These are phyloP conservation scores for Dermochelys coriacea DNA, from an alignment of 2,797 vertebrate species.

Conservation along the genomic window DNA sequence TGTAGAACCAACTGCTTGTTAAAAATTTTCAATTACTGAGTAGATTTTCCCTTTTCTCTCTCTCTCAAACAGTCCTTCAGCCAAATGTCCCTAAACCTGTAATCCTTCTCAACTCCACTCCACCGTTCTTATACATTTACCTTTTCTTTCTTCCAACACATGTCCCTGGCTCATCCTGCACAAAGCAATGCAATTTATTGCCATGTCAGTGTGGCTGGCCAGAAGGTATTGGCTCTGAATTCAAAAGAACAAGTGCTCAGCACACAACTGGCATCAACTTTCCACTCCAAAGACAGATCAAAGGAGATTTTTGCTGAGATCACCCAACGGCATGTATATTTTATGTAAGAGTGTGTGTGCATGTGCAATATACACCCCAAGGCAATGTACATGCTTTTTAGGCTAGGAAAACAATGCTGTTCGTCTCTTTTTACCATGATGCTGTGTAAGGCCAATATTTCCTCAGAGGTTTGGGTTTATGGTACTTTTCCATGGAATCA, in stretches of 20 bases:
- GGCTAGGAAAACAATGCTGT: not conserved
- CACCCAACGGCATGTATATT: not conserved
- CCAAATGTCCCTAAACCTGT: not conserved
- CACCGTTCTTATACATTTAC: not conserved
- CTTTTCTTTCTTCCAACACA: not conserved
- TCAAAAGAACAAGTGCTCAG: not conserved
- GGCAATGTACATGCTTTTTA: not conserved
- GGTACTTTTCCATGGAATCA: conserved; percentile 14
- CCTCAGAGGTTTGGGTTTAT: not conserved
- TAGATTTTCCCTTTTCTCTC: not conserved
- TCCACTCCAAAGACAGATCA: not conserved
- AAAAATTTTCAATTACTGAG: not conserved
- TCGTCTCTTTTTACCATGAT: not conserved
- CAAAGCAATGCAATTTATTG: not conserved
- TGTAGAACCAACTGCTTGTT: rapidly evolving
- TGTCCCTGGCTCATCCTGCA: not conserved
- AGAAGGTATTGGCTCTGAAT: not conserved
- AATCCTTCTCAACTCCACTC: not conserved
- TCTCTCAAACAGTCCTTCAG: not conserved
- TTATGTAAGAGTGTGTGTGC: not conserved
- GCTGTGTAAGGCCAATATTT: not conserved
- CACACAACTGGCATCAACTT: not conserved
- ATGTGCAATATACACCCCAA: not conserved
- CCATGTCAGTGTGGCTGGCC: not conserved
- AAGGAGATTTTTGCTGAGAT: not conserved